Evolutionary conservation across 2,797 vertebrate genomes (phyloP).

Genomic region (Notolepis coatsorum): DNA sequence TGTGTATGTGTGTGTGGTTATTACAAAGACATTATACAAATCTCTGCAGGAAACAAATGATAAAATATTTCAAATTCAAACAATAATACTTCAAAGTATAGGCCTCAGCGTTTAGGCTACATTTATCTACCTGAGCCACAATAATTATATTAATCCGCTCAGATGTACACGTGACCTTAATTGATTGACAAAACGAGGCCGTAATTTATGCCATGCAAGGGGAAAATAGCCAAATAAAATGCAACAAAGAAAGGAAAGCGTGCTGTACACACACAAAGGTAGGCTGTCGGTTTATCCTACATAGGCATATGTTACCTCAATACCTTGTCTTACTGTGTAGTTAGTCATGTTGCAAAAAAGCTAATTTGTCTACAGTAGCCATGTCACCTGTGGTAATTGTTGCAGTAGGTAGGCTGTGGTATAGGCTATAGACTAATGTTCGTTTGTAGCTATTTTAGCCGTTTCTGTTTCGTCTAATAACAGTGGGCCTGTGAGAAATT

Average conservation of each 20-base stretch:
- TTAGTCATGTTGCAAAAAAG: too few species aligned
- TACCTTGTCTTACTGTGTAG: too few species aligned
- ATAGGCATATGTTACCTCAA: background rate
- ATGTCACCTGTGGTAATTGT: too few species aligned
- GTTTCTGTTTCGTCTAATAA: too few species aligned
- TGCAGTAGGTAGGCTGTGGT: too few species aligned
- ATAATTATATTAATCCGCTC: constrained; percentile 1
- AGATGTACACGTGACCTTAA: constrained; percentile 26
- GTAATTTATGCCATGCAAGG: constrained; percentile 1
- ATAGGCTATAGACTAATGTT: too few species aligned
- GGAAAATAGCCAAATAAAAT: constrained; percentile 10
- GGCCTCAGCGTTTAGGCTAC: background rate
- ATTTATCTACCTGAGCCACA: background rate
- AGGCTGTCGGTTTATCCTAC: background rate
- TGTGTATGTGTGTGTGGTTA: too few species aligned
- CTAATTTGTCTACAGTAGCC: too few species aligned
- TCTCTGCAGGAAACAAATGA: background rate
- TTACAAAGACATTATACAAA: too few species aligned
- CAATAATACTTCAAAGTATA: background rate
- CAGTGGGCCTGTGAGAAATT: constrained; percentile 45
- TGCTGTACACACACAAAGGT: background rate
- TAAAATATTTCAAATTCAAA: constrained; percentile 8
- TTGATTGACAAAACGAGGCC: constrained; percentile 14
- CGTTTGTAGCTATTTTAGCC: too few species aligned
- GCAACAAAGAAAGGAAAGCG: background rate